A percentile compares a stretch with the other conserved stretches of the same genome.
These are phyloP conservation scores for Aramus guarauna DNA, from an alignment of 2,113 vertebrate species.

Conservation along the genomic window DNA sequence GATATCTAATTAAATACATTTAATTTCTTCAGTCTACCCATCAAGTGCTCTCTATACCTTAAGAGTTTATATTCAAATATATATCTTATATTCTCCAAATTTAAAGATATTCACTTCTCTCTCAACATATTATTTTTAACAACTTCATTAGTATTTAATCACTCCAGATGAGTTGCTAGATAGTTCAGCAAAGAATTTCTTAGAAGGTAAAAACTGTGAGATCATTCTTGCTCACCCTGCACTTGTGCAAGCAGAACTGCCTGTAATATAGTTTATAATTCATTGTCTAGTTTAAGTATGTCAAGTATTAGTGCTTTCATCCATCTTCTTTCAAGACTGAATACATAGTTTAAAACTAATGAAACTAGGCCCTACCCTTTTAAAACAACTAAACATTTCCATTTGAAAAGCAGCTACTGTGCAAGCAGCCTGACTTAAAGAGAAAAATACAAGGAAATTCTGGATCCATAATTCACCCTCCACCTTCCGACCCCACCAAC, in stretches of 20 bases:
- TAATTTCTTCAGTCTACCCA: neutral
- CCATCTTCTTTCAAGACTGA: neutral
- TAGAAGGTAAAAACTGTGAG: neutral
- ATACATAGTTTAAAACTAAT: neutral
- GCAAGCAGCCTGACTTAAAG: slow-evolving; percentile 75
- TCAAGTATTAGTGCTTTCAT: neutral
- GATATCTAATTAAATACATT: neutral
- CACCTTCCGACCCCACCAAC: slow-evolving; percentile 75
- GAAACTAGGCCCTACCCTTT: slow-evolving; percentile 60
- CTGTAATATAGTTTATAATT: neutral
- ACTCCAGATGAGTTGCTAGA: neutral
- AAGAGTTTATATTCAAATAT: neutral
- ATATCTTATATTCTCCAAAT: neutral
- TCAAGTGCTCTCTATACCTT: neutral
- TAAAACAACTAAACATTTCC: slow-evolving; percentile 60
- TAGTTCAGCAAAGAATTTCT: neutral
- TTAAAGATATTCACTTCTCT: neutral
- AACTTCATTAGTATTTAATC: neutral
- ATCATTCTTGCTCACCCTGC: neutral
- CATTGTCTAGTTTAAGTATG: neutral
- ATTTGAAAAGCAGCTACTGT: slow-evolving; percentile 72
- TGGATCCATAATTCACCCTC: slow-evolving; percentile 80
- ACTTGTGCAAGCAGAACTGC: neutral
- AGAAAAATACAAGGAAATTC: slow-evolving; percentile 78
- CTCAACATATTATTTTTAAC: neutral